A percentile compares a stretch with the other conserved stretches of the same genome.
phyloP scores from a whole-genome alignment of 2,888 invertebrate genomes.

The Pollenia amentaria region DNA sequence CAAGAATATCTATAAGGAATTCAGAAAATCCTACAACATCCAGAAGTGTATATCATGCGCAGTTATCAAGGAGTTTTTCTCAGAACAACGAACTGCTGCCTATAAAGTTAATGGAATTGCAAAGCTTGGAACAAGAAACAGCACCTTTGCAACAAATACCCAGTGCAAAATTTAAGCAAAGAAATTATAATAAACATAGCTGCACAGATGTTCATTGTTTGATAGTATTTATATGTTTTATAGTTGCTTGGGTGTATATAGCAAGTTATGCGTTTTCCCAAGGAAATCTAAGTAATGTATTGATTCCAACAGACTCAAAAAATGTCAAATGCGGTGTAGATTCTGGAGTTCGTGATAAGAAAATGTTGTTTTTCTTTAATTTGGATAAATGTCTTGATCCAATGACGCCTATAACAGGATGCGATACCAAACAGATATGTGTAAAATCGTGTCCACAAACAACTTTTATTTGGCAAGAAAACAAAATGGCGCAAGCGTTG shows the following conservation, averaged over 20 bases:
- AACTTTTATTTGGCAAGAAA: slow-evolving; percentile 85
- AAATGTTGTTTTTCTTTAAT: slow-evolving; percentile 93
- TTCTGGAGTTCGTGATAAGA: slow-evolving; percentile 87
- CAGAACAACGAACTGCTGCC: background rate
- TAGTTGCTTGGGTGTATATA: slow-evolving; percentile 91
- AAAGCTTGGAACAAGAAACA: slow-evolving; percentile 28
- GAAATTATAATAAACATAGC: slow-evolving; percentile 86
- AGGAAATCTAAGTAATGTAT: slow-evolving; percentile 90
- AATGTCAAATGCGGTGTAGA: slow-evolving; percentile 93
- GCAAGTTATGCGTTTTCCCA: slow-evolving; percentile 88
- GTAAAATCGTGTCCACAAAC: slow-evolving; percentile 89
- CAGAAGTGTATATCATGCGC: background rate
- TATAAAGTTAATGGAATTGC: background rate
- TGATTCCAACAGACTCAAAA: slow-evolving; percentile 92
- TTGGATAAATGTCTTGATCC: slow-evolving; percentile 90
- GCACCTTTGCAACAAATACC: slow-evolving; percentile 36
- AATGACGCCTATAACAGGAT: slow-evolving; percentile 88
- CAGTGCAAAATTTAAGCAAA: slow-evolving; percentile 15
- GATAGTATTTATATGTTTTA: slow-evolving; percentile 90
- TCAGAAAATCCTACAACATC: slow-evolving; percentile 22
- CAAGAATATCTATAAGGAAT: slow-evolving; percentile 19
- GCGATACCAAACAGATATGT: slow-evolving; percentile 92
- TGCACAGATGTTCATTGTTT: slow-evolving; percentile 97
- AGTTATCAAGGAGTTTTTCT: slow-evolving; percentile 33
- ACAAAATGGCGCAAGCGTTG: slow-evolving; percentile 81